Conservation (phyloP, 2,113 vertebrate species). For the Alosa alosa region DNA sequence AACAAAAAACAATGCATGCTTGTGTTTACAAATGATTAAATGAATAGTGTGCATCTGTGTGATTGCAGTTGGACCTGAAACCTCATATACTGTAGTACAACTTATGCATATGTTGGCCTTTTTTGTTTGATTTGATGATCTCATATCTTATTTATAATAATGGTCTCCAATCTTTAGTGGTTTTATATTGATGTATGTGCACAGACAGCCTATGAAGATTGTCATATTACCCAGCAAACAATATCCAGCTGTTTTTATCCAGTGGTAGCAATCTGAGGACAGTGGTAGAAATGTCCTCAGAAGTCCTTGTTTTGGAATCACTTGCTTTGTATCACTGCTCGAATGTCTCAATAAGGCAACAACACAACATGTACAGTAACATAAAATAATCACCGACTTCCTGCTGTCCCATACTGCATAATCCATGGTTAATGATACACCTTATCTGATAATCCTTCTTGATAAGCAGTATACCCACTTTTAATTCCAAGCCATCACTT, state of each 20-base stretch:
- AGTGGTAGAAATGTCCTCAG: not conserved
- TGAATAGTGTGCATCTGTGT: no score
- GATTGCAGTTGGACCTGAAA: no score
- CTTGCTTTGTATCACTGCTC: not conserved
- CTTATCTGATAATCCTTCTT: slow-evolving; percentile 67
- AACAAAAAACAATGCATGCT: not conserved
- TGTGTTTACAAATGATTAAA: no score
- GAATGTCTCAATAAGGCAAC: not conserved
- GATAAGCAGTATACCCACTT: slow-evolving; percentile 50
- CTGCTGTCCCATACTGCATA: slow-evolving; percentile 48
- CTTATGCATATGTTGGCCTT: no score
- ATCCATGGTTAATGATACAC: slow-evolving; percentile 68
- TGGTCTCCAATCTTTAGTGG: no score
- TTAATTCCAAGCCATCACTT: slow-evolving; percentile 35
- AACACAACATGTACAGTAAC: not conserved
- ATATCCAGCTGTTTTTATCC: no score
- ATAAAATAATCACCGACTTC: not conserved
- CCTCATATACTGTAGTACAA: no score
- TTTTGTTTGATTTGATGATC: no score
- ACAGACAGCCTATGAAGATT: no score
- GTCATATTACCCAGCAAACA: no score
- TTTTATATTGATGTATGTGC: no score
- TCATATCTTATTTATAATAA: no score
- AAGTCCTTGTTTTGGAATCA: not conserved
- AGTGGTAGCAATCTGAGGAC: not conserved